Evolutionary conservation across 2,113 vertebrate species (phyloP).

Genomic region (Brachypodius melanocephalos): DNA sequence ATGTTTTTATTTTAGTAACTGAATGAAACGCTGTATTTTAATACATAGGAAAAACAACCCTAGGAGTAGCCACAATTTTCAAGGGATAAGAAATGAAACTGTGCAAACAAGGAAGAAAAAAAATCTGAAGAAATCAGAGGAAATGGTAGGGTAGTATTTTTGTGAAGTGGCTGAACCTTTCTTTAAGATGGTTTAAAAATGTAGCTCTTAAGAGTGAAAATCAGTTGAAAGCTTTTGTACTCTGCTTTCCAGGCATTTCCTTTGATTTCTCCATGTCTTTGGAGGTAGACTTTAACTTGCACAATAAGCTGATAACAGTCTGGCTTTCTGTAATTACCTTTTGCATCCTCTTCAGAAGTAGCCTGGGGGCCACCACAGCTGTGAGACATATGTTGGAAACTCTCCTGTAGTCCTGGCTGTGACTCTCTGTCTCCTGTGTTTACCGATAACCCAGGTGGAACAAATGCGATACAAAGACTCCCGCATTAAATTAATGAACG

Average conservation of each 20-base stretch:
- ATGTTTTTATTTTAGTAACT: background rate
- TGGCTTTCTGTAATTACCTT: background rate
- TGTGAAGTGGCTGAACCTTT: background rate
- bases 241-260: background rate
- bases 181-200: background rate
- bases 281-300: background rate
- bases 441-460: constrained; percentile 74
- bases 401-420: background rate
- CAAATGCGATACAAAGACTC: constrained; percentile 92
- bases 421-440: background rate
- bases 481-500: constrained; percentile 92
- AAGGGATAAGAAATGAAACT: background rate
- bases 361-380: background rate
- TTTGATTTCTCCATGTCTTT: background rate
- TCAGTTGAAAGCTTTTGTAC: background rate
- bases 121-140: background rate
- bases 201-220: background rate
- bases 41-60: background rate
- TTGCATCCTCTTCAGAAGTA: background rate
- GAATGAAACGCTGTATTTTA: background rate
- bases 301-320: background rate
- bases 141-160: background rate
- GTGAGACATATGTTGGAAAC: background rate
- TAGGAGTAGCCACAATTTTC: background rate
- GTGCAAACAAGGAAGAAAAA: background rate